A percentile compares a stretch with the other conserved stretches of the same genome.
Conservation (phyloP, 2,113 vertebrate genomes). For the Taxidea taxus region DNA sequence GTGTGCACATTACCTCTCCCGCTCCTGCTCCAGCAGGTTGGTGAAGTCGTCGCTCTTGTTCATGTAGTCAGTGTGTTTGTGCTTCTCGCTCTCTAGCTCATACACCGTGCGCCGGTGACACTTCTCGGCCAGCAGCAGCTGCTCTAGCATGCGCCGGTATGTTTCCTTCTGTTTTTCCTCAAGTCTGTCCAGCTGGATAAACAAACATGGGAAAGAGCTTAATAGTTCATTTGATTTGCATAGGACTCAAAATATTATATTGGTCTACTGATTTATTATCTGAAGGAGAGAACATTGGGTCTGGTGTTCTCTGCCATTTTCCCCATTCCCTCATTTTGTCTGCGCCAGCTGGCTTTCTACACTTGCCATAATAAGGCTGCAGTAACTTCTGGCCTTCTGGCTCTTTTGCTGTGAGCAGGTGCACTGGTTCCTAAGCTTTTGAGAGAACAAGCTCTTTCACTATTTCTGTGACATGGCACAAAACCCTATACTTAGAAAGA, state of each 20-base stretch:
- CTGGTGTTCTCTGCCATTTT: neutral
- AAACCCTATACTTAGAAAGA: neutral
- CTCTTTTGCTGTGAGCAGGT: neutral
- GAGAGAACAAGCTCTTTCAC: neutral
- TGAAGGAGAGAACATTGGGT: neutral
- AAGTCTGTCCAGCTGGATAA: slow-evolving; percentile 92
- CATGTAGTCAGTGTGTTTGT: slow-evolving; percentile 96
- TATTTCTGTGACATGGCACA: neutral
- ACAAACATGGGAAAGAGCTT: slow-evolving; percentile 19
- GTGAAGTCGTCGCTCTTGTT: slow-evolving; percentile 99
- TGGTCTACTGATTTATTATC: neutral
- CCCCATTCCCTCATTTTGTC: neutral
- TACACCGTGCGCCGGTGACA: slow-evolving; percentile 94
- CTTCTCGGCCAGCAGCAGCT: slow-evolving; percentile 96
- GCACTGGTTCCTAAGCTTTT: neutral
- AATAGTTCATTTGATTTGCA: neutral
- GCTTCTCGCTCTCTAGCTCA: slow-evolving; percentile 94
- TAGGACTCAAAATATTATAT: neutral
- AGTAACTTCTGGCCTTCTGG: neutral
- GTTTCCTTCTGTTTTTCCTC: slow-evolving; percentile 96
- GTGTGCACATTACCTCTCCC: slow-evolving; percentile 89
- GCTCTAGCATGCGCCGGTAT: slow-evolving; percentile 97
- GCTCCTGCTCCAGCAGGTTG: slow-evolving; percentile 96
- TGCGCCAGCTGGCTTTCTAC: neutral
- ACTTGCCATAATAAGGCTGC: neutral